Evolutionary conservation across 92 coral and sea anemone genomes (phyloP).

Genomic region (Zoanthus sansibaricus): DNA sequence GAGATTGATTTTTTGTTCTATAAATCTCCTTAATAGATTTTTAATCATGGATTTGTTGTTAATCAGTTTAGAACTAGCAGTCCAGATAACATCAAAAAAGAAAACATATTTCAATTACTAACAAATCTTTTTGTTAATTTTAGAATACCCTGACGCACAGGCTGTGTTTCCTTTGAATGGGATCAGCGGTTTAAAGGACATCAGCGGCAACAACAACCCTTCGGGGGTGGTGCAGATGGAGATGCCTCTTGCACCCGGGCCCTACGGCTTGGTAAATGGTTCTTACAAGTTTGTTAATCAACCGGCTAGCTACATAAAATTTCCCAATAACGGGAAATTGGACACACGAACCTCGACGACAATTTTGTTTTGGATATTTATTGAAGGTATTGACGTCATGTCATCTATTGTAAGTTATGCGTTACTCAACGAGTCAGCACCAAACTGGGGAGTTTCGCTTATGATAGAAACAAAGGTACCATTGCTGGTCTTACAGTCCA

Average conservation of each 20-base stretch:
- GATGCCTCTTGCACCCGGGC: constrained; percentile 47
- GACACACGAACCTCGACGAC: constrained; percentile 42
- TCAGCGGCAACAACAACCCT: constrained; percentile 38
- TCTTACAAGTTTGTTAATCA: constrained; percentile 12
- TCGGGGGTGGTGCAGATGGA: constrained; percentile 12
- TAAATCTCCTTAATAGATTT: too few relatives aligned
- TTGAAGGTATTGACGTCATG: constrained; percentile 21
- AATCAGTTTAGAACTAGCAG: too few relatives aligned
- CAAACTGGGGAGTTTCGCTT: constrained; percentile 25
- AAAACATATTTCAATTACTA: background rate
- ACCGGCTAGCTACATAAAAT: constrained; percentile 31
- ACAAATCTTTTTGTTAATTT: background rate
- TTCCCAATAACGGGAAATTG: constrained; percentile 51
- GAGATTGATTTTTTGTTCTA: too few relatives aligned
- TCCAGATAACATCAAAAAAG: too few relatives aligned
- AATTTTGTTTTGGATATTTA: constrained; percentile 42
- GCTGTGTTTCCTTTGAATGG: constrained; percentile 51
- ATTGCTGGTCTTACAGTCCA: background rate
- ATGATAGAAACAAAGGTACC: background rate
- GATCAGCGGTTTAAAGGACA: constrained; percentile 37
- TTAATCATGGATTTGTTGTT: too few relatives aligned
- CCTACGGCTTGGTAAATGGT: constrained; percentile 34
- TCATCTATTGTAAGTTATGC: constrained; percentile 27
- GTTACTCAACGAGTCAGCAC: background rate
- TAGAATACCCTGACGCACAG: constrained; percentile 33